Base-by-base conservation (phyloP, 2,113 vertebrate genomes). In the Thymallus thymallus region DNA sequence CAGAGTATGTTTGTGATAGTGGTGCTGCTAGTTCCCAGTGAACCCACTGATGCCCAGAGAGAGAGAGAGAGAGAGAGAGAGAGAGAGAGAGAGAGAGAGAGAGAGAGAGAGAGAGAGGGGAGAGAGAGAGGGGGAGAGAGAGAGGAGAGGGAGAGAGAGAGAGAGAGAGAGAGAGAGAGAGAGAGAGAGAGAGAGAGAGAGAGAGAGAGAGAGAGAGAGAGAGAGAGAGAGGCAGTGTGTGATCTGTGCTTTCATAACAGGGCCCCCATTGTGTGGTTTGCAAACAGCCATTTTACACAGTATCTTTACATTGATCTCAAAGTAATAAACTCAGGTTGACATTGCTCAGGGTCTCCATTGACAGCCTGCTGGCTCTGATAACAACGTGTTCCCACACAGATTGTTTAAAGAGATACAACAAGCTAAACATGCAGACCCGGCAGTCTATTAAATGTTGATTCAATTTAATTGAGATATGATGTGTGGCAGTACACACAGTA, bases 221-320 rank as follows among this genome's bases (percentile, higher is more conserved):
- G n/a, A 45, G 10, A 76, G 41, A 60, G 65, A 70, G 65, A 29
- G 63, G 24, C 45, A 14, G 63, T 6, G 69, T 71, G 75, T 2
- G n/a, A 6, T 45, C 9, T 46, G 35, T 23, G 66, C 32, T 20
- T 45, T 20, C 35, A 45, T 23, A 12, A 30, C 66, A 32, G 62
- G 51, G 63, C 3, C 69, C 60, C n/a, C 9, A 58, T 76, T 82
- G 69, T 73, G 76, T 64, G 63, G 68, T 80, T 83, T 73, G 78
- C 81, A 86, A 87, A 83, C 84, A 82, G 71, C 76, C 73, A 75
- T 87, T 87, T 83, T 80, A 76, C 66, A 69, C 68, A 6, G 65
- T 85, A 86, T 89, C 87, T 87, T 80, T 85, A 80, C 82, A 77
- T 77, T 68, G 76, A 90, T 89, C 87, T 86, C 76, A 58, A 87